Base-by-base conservation (phyloP, 2,888 invertebrate species). In the Tuberolachnus salignus region DNA sequence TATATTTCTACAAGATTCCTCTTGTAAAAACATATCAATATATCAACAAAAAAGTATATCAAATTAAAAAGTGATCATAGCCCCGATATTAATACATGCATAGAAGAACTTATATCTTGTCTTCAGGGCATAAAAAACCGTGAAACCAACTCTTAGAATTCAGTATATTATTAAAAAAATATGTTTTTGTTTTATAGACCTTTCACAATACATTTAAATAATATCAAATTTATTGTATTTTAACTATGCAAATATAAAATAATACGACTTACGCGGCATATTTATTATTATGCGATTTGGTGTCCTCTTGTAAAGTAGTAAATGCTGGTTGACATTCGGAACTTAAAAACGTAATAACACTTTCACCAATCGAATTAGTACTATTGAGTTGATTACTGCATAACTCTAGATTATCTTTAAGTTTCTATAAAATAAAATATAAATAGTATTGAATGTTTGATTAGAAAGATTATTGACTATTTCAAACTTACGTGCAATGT, bases 401-500 rank as follows among this genome's bases (percentile, higher is more conserved):
- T 42, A 49, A 0, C 6, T 49, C 51, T n/a, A 69, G 13, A 9
- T 67, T 67, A 9, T 69, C 59, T 69, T 78, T 69, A 13, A 78
- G 59, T 59, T 69, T 78, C 78, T 78, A 51, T 9, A 42, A 44
- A 67, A 34, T 6, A 67, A 46, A 34, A 42, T 42, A 42, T 2
- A 59, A 16, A 59, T 59, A 1, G 11, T 4, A 16, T 66, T 10
- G 21, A 21, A 51, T 14, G 2, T 16, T 6, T 9, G 19, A 53
- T 42, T 42, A 55, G 19, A 34, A 53, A 55, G 14, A 42, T 44
- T 8, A 3, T 16, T 16, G 11, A 57, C 3, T 16, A 51, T 19
- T 53, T 34, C 16, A 16, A 19, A 86, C 87, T 87, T 84, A 93
- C 93, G 88, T 92, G 89, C 82, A 93, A 86, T 82, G 90, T 89